Evolutionary conservation across 2,797 vertebrate genomes (phyloP), one percentile per base, ranked within the genome.

Genomic region (Acrocephalus scirpaceus): DNA sequence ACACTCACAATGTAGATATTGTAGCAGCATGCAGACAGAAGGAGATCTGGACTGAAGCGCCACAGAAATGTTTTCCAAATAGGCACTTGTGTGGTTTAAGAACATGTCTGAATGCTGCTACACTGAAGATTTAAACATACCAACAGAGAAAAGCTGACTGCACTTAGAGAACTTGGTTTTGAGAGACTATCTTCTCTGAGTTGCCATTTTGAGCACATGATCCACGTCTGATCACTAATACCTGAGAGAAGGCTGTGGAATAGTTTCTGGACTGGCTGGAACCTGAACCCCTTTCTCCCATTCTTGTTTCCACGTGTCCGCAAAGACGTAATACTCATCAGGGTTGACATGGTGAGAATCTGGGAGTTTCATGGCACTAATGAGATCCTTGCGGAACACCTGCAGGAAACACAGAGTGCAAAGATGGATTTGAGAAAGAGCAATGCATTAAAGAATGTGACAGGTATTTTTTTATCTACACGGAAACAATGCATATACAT

Each of bases 211-310:
- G 44, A 9, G 21, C 23, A 70, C 4, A 5, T 27, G 38, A 81
- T 27, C 42, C 48, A 10, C 0, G 0, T 69, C 72, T 53, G 38
- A 80, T 19, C 3, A 2, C 17, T 44, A n/a, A 32, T 98, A 99
- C 99, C 99, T 99, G 98, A 99, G 95, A n/a, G 98, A 99, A 32
- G 99, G 98, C 85, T 98, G 95, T 32, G 99, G 99, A 96, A 99
- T 98, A 85, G 98, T 98, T 89, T 99, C 99, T 57, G 99, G 99
- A 97, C 98, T 99, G 73, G 99, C 99, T 76, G 98, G 98, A 85
- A 99, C 99, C 97, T 99, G 99, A 64, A 99, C 99, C 30, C 99
- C 99, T 95, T 99, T 99, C 97, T 99, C 99, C 99, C 99, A 99
- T 97, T 99, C 99, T 98, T 99, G 99, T 93, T 99, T 99, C 99